Evolutionary conservation across 2,888 invertebrate genomes (phyloP).

Genomic region (Caenorhabditis plicata): DNA sequence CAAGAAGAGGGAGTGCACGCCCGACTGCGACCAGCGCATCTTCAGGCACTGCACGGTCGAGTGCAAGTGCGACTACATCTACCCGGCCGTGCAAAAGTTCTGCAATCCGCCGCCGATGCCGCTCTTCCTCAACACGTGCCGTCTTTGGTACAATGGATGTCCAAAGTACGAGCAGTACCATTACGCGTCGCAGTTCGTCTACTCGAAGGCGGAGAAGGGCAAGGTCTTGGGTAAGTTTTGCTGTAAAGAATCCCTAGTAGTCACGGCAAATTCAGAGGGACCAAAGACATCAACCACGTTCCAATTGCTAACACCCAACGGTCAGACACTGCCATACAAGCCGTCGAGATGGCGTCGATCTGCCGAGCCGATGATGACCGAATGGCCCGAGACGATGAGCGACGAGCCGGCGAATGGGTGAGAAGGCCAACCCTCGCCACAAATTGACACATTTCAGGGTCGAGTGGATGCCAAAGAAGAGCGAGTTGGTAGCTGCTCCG

Average conservation of each 20-base stretch:
- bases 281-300: constrained; percentile 32
- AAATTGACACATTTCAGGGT: not conserved
- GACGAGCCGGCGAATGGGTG: not conserved
- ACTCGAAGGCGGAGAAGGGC: constrained; percentile 60
- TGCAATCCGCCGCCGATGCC: constrained; percentile 60
- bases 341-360: constrained; percentile 2
- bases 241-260: not conserved
- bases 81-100: constrained; percentile 56
- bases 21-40: constrained; percentile 49
- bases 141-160: constrained; percentile 57
- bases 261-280: constrained; percentile 26
- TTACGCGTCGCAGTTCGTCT: constrained; percentile 59
- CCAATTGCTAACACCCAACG: constrained; percentile 35
- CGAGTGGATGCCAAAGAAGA: not conserved
- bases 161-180: constrained; percentile 57
- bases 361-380: too few relatives aligned
- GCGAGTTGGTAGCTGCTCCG: constrained; percentile 2
- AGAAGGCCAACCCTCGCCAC: not conserved
- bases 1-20: constrained; percentile 41
- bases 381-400: too few relatives aligned
- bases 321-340: constrained; percentile 35
- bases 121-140: constrained; percentile 56
- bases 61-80: constrained; percentile 57
- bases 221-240: constrained; percentile 41
- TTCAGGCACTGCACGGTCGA: constrained; percentile 37